phyloP scores from a whole-genome alignment of 2,888 invertebrate genomes.

The Acanthacorydalis orientalis region DNA sequence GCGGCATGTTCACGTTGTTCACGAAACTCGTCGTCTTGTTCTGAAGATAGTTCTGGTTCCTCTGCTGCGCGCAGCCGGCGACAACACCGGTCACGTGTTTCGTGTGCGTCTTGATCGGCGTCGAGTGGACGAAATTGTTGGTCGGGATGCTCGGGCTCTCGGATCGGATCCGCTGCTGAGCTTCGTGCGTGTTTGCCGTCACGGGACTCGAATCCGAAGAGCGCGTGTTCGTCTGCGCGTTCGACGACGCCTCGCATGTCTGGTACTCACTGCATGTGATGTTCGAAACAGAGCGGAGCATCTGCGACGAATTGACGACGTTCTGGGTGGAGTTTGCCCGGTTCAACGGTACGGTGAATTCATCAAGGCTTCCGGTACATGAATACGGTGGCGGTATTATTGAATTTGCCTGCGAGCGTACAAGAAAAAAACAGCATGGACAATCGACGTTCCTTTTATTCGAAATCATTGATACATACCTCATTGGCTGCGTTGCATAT shows the following conservation, averaged over 20 bases:
- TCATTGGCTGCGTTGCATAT: conserved; percentile 73
- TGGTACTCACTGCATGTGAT: conserved; percentile 14
- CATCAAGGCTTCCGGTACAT: conserved; percentile 56
- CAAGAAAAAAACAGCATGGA: background rate
- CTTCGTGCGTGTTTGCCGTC: no score
- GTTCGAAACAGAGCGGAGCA: conserved; percentile 18
- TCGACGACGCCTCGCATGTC: conserved; percentile 32
- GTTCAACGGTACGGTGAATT: conserved; percentile 28
- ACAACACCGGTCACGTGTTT: no score
- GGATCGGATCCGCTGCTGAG: no score
- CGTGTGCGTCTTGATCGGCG: no score
- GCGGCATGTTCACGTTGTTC: background rate
- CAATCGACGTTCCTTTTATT: background rate
- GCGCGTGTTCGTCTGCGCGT: conserved; percentile 26
- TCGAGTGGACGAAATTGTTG: no score
- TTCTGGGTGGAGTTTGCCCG: conserved; percentile 7
- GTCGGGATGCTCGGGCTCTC: no score
- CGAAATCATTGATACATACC: conserved; percentile 31
- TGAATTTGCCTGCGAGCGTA: conserved; percentile 46
- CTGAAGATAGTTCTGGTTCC: background rate
- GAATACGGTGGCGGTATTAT: conserved; percentile 74
- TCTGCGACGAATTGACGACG: conserved; percentile 5
- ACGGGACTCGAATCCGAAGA: conserved; percentile 18
- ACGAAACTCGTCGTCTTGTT: background rate
- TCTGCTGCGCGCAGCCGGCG: background rate